Evolutionary conservation across 23 tunicate genomes (phyloP), one percentile per base, ranked within the genome.

Genomic region (Botrylloides violaceus): DNA sequence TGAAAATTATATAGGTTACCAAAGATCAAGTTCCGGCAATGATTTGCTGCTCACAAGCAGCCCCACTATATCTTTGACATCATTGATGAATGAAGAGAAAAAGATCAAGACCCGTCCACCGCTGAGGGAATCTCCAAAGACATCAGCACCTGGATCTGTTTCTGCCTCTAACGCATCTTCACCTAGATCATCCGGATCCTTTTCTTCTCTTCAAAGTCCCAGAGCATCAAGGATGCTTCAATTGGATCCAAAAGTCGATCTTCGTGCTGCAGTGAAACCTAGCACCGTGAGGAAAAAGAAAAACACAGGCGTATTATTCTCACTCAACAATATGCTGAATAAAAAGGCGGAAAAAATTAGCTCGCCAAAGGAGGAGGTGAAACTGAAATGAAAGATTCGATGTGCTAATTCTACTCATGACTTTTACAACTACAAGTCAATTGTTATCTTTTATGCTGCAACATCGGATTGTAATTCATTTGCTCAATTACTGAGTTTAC

Each of bases 181-280:
- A 64, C 26, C 83, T 71, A 22, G 80, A 73, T 38, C 63, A 19
- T 26, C 55, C 18, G 48, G 66, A 57, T 48, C 62, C n/a, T 31
- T 36, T 34, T 57, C 36, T 9, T 20, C 66, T 20, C 55, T 53
- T 2, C 55, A 15, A 3, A 57, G 55, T 18, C 29, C 38, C 12
- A 58, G 76, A 23, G 12, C 81, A 48, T 3, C 73, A 7, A 25
- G 59, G 47, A 24, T 27, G 4, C 25, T 68, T 19, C 23, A 75
- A 43, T 61, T 86, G 29, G 94, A 86, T 39, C 94, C 94, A 20
- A 59, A 65, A 36, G 81, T 86, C 32, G 94, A 86, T 43, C 57
- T 21, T 7, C 71, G 95, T 4, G 71, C 95, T 5, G 87, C 95
- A 22, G 78, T 87, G 2, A 87, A 87, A 70, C 95, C 95, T 32